Evolutionary conservation across 2,113 vertebrate genomes (phyloP).

Genomic region (Megaceryle torquata): DNA sequence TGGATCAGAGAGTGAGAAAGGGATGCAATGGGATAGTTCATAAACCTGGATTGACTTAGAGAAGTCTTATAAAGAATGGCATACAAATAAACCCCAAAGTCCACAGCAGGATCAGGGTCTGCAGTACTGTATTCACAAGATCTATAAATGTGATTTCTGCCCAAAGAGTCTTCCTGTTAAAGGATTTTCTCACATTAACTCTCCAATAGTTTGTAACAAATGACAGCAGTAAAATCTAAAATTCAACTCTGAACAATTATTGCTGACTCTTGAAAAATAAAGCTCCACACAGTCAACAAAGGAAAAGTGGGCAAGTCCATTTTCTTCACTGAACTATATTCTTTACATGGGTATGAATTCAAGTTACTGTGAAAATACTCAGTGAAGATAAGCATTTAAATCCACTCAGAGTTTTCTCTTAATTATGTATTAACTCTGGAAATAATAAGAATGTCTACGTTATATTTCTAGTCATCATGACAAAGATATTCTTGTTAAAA

Average conservation of each 20-base stretch:
- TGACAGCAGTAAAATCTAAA: neutral
- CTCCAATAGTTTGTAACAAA: neutral
- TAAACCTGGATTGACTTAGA: neutral
- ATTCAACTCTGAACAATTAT: neutral
- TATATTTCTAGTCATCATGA: neutral
- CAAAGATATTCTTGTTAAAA: neutral
- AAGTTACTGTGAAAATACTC: neutral
- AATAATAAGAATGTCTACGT: neutral
- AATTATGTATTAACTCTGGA: neutral
- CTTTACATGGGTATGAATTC: neutral
- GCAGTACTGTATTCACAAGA: neutral
- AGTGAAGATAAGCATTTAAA: neutral
- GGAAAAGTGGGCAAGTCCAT: neutral
- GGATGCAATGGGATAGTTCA: accelerated
- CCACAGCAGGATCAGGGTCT: neutral
- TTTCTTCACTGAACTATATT: neutral
- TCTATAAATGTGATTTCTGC: neutral
- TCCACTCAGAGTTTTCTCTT: neutral
- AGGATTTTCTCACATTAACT: neutral
- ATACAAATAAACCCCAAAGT: neutral
- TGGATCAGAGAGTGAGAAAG: neutral
- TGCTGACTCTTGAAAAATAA: neutral
- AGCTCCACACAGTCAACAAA: neutral
- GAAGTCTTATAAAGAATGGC: neutral
- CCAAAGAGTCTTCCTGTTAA: neutral